phyloP scores from a whole-genome alignment of 37 sponge, comb jelly and placozoan species.

The Mnemiopsis leidyi region DNA sequence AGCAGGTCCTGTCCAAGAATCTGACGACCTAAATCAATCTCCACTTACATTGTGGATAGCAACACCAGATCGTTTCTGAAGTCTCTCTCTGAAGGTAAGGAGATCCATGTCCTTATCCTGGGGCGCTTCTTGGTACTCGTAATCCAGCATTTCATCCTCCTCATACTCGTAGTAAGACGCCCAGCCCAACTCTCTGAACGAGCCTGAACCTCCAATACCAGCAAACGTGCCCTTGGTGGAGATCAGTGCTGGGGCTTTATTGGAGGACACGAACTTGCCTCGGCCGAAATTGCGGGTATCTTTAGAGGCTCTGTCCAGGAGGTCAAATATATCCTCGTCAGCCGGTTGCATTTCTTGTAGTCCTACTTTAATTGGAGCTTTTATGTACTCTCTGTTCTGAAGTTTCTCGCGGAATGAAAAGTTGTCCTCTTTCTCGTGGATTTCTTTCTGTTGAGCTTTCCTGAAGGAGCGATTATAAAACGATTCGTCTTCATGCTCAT shows the following conservation, averaged over 20 bases:
- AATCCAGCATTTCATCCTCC: slow-evolving; percentile 38
- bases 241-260: slow-evolving; percentile 48
- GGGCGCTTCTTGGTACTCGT: background rate
- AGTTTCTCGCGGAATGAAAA: slow-evolving; percentile 35
- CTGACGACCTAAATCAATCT: too few species aligned
- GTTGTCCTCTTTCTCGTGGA: background rate
- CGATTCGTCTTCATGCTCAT: slow-evolving; percentile 36
- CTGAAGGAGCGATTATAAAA: slow-evolving; percentile 37
- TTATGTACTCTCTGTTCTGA: slow-evolving; percentile 19
- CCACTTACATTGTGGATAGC: slow-evolving; percentile 29
- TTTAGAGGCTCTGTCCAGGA: slow-evolving; percentile 23
- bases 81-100: slow-evolving; percentile 50
- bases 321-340: slow-evolving; percentile 42
- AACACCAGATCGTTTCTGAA: background rate
- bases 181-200: slow-evolving; percentile 36
- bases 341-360: slow-evolving; percentile 21
- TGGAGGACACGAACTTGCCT: slow-evolving; percentile 6
- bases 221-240: slow-evolving; percentile 46
- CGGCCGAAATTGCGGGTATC: slow-evolving; percentile 9
- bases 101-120: slow-evolving; percentile 34
- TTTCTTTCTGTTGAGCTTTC: slow-evolving; percentile 2
- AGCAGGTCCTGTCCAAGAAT: too few species aligned
- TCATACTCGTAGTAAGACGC: slow-evolving; percentile 33
- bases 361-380: background rate
- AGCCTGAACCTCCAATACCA: slow-evolving; percentile 23